A percentile compares a stretch with the other conserved stretches of the same genome.
Conservation (phyloP, 2,888 invertebrate species). For the Ceramica pisi region DNA sequence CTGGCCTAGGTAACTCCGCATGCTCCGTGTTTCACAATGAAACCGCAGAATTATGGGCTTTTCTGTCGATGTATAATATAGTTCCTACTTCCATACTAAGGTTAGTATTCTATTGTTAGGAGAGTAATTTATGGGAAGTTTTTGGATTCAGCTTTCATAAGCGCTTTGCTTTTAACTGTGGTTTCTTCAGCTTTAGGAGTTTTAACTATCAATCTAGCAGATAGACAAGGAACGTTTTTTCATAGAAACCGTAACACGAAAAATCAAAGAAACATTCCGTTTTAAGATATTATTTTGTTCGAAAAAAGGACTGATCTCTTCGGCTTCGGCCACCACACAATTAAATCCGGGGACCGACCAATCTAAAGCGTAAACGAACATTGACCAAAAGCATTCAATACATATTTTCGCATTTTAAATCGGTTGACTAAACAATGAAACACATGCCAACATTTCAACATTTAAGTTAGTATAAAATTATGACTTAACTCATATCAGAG, state of each 20-base stretch:
- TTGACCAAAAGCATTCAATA: neutral
- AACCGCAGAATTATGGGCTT: constrained; percentile 38
- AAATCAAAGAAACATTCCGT: neutral
- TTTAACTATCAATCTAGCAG: neutral
- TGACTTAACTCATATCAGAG: no score
- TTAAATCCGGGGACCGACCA: no score
- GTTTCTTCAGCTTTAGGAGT: neutral
- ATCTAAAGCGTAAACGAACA: neutral
- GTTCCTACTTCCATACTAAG: constrained; percentile 34
- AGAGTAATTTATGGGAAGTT: constrained; percentile 1
- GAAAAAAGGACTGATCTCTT: neutral
- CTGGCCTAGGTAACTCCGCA: constrained; percentile 9
- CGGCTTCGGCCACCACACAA: neutral
- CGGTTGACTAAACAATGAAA: neutral
- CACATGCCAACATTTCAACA: constrained; percentile 8
- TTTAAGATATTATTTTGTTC: neutral
- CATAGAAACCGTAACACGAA: neutral
- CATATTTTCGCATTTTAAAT: neutral
- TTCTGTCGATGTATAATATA: constrained; percentile 6
- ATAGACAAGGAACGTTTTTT: neutral
- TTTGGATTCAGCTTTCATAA: constrained; percentile 17
- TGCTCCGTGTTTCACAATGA: constrained; percentile 20
- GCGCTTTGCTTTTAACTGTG: neutral
- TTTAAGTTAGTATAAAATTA: neutral
- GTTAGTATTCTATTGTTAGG: constrained; percentile 30